These are phyloP conservation scores for Arrhamphus sclerolepis DNA, from an alignment of 2,797 vertebrate genomes.

Conservation along the genomic window DNA sequence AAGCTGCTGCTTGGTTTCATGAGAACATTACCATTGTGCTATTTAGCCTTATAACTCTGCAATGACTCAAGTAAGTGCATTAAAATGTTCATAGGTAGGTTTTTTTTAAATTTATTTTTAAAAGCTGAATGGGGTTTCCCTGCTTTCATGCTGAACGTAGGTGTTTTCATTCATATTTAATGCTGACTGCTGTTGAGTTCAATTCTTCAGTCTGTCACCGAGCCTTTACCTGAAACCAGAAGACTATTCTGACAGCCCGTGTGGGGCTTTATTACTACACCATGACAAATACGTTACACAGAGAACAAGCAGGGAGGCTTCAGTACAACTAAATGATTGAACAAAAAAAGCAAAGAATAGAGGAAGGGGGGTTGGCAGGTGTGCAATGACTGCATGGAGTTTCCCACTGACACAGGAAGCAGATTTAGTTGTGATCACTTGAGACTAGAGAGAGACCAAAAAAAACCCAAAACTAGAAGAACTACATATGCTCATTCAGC, in stretches of 20 bases:
- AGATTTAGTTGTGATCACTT: slow-evolving; percentile 19
- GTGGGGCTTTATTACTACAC: background rate
- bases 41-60: background rate
- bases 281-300: background rate
- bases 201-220: background rate
- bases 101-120: too few species aligned
- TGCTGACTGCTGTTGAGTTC: background rate
- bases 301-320: background rate
- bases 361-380: slow-evolving; percentile 5
- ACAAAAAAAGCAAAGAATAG: background rate
- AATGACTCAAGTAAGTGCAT: slow-evolving; percentile 25
- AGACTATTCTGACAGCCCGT: background rate
- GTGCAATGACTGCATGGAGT: slow-evolving; percentile 33
- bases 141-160: slow-evolving; percentile 1
- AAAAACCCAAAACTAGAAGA: background rate
- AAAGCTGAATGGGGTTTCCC: slow-evolving; percentile 29
- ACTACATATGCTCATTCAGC: background rate
- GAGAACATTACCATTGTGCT: too few species aligned
- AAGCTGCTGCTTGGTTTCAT: background rate
- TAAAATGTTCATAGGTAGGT: background rate
- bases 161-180: slow-evolving; percentile 5
- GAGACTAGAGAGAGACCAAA: slow-evolving; percentile 16
- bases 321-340: slow-evolving; percentile 27
- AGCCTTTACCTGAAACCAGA: background rate
- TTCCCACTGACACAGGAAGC: slow-evolving; percentile 49